Percentiles rank a stretch among this genome's conserved stretches.
Conservation (phyloP, 2,888 invertebrate species). For the Herminia tarsipennalis region DNA sequence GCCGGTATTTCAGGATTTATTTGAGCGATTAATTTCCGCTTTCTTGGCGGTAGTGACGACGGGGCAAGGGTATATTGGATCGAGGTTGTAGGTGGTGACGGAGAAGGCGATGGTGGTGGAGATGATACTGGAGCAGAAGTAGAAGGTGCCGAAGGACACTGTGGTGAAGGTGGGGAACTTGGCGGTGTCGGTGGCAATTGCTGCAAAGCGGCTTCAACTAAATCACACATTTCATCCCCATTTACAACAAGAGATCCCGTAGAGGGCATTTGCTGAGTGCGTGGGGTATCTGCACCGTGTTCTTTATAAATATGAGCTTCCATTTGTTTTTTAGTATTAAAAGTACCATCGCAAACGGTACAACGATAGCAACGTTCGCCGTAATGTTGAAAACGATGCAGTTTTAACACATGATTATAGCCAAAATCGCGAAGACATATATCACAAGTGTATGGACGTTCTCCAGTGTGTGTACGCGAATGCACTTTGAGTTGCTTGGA, state of each 20-base stretch:
- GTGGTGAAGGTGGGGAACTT: constrained; percentile 81
- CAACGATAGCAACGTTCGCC: constrained; percentile 97
- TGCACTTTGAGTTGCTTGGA: constrained; percentile 97
- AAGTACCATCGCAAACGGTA: constrained; percentile 95
- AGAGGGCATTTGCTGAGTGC: constrained; percentile 62
- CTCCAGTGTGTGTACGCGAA: constrained; percentile 95
- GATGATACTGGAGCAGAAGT: constrained; percentile 45
- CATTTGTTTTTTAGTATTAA: constrained; percentile 96
- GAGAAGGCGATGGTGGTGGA: constrained; percentile 63
- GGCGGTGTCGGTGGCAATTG: constrained; percentile 85
- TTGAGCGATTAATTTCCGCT: constrained; percentile 91
- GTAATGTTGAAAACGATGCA: constrained; percentile 95
- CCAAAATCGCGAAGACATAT: constrained; percentile 96
- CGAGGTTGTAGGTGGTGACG: constrained; percentile 61
- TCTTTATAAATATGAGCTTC: constrained; percentile 91
- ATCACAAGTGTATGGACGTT: constrained; percentile 96
- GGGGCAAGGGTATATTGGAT: constrained; percentile 25
- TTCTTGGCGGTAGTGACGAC: constrained; percentile 90
- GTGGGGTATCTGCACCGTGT: constrained; percentile 83
- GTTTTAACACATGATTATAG: constrained; percentile 95
- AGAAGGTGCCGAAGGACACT: constrained; percentile 69
- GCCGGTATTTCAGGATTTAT: constrained; percentile 77
- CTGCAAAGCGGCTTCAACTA: constrained; percentile 78
- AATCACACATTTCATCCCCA: constrained; percentile 76
- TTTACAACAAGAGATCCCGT: constrained; percentile 61